Base-by-base conservation (phyloP, 2,888 invertebrate genomes). In the Drosophila tripunctata region DNA sequence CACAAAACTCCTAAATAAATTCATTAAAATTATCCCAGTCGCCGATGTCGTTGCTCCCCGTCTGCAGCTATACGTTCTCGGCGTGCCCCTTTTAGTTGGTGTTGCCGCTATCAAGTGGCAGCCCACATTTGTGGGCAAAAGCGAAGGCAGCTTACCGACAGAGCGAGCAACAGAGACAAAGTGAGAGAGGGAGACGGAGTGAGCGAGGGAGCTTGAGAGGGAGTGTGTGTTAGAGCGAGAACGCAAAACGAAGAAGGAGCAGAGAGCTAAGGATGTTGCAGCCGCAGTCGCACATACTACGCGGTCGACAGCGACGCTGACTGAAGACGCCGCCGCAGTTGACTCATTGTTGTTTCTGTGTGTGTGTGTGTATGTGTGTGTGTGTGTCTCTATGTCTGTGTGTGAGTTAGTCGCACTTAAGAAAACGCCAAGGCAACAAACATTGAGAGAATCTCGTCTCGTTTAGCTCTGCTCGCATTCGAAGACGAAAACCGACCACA, bases 21-120 rank as follows among this genome's bases (percentile, higher is more conserved):
- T 88, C 87, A 87, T 87, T 87, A 87, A 87, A 87, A 82, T 87
- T 88, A 87, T 82, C 64, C 86, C 67, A 78, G 74, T 66, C 65
- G 65, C 48, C 69, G 66, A 63, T 72, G 72, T 72, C 72, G 72
- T 72, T 75, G 70, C 72, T 75, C 72, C n/a, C n/a, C 56, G 72
- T 75, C 75, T 69, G 70, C 65, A 60, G 65, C 41, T 12, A 47
- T 27, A 5, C 10, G 10, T 27, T 4, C 27, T 10, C 27, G 1
- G 10, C 24, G 7, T 27, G 10, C 10, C 27, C 22, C 22, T 4
- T 7, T 22, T n/a, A n/a, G n/a, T n/a, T 60, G 62, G 64, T 57
- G 62, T 75, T 82, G 79, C 83, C 87, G 87, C 87, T 66, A 81
- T 81, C 85, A 87, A 82, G 78, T 84, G 87, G 84, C 82, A 81